phyloP scores from a whole-genome alignment of 2,113 vertebrate species.

The Podilymbus podiceps region DNA sequence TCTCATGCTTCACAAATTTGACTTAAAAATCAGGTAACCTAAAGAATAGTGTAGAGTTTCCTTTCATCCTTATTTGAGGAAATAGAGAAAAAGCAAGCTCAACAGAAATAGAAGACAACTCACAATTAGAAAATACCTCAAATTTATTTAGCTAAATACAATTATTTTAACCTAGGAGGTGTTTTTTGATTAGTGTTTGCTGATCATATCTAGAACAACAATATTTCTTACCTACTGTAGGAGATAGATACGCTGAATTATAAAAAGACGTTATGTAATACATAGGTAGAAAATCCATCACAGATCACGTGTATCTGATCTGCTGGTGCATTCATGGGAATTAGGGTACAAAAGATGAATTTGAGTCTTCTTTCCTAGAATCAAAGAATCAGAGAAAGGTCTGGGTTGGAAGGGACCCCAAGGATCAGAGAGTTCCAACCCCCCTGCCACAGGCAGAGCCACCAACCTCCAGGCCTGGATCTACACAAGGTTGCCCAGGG shows the following conservation, averaged over 20 bases:
- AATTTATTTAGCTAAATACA: neutral
- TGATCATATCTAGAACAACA: neutral
- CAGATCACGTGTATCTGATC: neutral
- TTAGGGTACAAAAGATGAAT: neutral
- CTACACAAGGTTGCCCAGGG: too few species aligned
- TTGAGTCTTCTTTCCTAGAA: neutral
- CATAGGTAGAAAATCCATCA: neutral
- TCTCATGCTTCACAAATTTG: neutral
- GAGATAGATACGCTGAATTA: neutral
- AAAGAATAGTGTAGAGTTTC: neutral
- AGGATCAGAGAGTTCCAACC: too few species aligned
- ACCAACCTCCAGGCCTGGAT: too few species aligned
- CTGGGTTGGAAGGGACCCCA: too few species aligned
- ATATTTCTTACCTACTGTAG: neutral
- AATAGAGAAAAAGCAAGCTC: neutral
- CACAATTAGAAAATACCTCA: neutral
- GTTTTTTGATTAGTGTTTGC: neutral
- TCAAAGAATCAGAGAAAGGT: too few species aligned
- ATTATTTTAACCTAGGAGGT: neutral
- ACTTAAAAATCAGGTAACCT: neutral
- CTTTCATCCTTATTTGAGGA: neutral
- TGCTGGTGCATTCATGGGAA: neutral
- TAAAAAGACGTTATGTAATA: neutral
- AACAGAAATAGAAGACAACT: neutral
- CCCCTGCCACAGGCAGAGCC: too few species aligned